Percentiles rank a stretch among this genome's conserved stretches.
phyloP scores from a whole-genome alignment of 2,113 vertebrate species.

The Forbesichthys agassizii region DNA sequence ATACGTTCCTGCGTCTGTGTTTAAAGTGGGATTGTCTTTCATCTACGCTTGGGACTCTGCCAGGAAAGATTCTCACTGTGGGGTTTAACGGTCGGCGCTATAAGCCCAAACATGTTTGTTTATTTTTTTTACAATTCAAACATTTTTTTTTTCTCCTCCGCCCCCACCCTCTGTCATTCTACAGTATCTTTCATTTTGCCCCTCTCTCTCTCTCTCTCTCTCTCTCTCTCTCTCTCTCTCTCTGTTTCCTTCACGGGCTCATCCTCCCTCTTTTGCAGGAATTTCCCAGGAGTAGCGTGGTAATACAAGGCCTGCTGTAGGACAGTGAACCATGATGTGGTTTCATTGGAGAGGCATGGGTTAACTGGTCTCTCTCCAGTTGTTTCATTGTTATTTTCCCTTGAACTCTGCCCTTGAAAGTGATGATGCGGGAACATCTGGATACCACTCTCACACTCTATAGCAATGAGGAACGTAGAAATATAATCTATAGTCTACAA shows the following conservation, averaged over 20 bases:
- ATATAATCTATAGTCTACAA: constrained; percentile 6
- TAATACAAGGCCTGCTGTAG: constrained; percentile 28
- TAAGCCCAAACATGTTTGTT: constrained; percentile 77
- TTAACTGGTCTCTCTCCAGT: constrained; percentile 19
- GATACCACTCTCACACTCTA: constrained; percentile 2
- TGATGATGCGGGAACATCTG: constrained; percentile 43
- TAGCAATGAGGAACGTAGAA: constrained; percentile 9
- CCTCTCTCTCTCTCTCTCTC: constrained; percentile 24
- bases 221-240: neutral
- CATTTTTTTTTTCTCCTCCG: constrained; percentile 9
- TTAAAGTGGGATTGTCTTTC: constrained; percentile 73
- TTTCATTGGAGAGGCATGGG: constrained; percentile 26
- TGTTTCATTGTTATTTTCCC: constrained; percentile 26
- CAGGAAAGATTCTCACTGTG: constrained; percentile 62
- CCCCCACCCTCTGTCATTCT: neutral
- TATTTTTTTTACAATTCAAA: constrained; percentile 70
- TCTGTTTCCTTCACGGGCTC: neutral
- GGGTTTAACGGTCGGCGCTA: constrained; percentile 55
- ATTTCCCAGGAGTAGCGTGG: constrained; percentile 62
- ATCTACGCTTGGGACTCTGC: constrained; percentile 61
- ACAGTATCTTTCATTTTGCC: neutral
- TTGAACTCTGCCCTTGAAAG: constrained; percentile 6
- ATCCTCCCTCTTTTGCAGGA: constrained; percentile 53
- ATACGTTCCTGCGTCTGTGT: constrained; percentile 60
- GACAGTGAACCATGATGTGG: constrained; percentile 20